Percentiles rank a stretch among this genome's conserved stretches.
phyloP scores from a whole-genome alignment of 35 echinoderm and acorn worm genomes.

The Amphiura filiformis region DNA sequence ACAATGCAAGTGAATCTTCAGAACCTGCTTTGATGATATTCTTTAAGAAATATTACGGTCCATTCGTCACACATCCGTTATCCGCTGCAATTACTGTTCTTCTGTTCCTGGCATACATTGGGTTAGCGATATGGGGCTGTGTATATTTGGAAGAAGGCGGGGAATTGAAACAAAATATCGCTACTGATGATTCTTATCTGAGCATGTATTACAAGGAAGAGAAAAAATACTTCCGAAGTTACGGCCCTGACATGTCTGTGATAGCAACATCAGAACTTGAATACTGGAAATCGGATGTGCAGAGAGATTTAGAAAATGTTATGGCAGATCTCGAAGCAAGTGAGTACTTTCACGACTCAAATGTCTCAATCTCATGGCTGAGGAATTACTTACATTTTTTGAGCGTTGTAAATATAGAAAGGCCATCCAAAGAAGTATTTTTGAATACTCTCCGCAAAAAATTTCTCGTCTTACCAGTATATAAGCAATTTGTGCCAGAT shows the following conservation, averaged over 20 bases:
- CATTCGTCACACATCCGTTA: background rate
- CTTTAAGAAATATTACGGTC: too few species aligned
- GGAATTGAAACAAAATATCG: constrained; percentile 35
- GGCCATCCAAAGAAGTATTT: constrained; percentile 4
- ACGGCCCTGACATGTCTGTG: constrained; percentile 29
- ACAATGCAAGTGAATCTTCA: constrained; percentile 21
- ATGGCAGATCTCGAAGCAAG: constrained; percentile 10
- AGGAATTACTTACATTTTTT: constrained; percentile 32
- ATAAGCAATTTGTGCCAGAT: too few species aligned
- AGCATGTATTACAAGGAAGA: too few species aligned
- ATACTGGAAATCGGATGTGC: constrained; percentile 26
- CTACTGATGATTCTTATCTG: constrained; percentile 33
- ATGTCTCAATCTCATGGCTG: constrained; percentile 45
- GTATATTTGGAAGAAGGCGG: constrained; percentile 25
- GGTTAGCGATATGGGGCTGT: constrained; percentile 26
- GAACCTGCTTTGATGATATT: constrained; percentile 20
- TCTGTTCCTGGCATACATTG: constrained; percentile 30
- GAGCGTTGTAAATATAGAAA: background rate
- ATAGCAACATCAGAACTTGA: constrained; percentile 7
- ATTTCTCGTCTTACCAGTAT: constrained; percentile 16
- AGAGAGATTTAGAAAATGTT: background rate
- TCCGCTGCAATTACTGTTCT: background rate
- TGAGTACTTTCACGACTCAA: constrained; percentile 11
- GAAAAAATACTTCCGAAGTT: background rate
- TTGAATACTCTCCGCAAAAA: background rate